Percentiles rank a stretch among this genome's conserved stretches.
Conservation (phyloP, 30 jellyfish, hydroid and myxozoan species). For the Turritopsis dohrnii region DNA sequence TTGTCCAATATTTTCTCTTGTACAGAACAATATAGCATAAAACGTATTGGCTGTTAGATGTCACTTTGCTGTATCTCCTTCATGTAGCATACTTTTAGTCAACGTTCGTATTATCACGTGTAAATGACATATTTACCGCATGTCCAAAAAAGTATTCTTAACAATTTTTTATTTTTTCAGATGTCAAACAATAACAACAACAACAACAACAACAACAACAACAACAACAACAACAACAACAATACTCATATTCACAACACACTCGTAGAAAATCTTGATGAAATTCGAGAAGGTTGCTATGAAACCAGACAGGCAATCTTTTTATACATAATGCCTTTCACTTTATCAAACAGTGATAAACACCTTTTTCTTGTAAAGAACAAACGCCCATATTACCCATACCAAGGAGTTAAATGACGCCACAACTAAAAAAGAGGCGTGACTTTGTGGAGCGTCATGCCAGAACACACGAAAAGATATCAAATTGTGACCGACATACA, state of each 20-base stretch:
- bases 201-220: not conserved
- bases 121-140: too few relatives aligned
- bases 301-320: not conserved
- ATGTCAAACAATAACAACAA: not conserved
- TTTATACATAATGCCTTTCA: not conserved
- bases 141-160: too few relatives aligned
- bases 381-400: slow-evolving; percentile 27
- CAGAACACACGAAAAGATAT: slow-evolving; percentile 19
- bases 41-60: too few relatives aligned
- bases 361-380: not conserved
- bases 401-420: not conserved
- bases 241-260: not conserved
- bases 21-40: too few relatives aligned
- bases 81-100: too few relatives aligned
- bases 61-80: too few relatives aligned
- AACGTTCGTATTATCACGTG: too few relatives aligned
- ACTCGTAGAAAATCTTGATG: not conserved
- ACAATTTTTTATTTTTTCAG: too few relatives aligned
- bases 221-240: not conserved
- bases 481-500: slow-evolving; percentile 67
- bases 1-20: too few relatives aligned
- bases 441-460: slow-evolving; percentile 11
- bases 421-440: slow-evolving; percentile 15
- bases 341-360: slow-evolving; percentile 17
- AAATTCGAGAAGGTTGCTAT: not conserved